phyloP scores from a whole-genome alignment of 2,113 vertebrate genomes.

The Scomber colias region DNA sequence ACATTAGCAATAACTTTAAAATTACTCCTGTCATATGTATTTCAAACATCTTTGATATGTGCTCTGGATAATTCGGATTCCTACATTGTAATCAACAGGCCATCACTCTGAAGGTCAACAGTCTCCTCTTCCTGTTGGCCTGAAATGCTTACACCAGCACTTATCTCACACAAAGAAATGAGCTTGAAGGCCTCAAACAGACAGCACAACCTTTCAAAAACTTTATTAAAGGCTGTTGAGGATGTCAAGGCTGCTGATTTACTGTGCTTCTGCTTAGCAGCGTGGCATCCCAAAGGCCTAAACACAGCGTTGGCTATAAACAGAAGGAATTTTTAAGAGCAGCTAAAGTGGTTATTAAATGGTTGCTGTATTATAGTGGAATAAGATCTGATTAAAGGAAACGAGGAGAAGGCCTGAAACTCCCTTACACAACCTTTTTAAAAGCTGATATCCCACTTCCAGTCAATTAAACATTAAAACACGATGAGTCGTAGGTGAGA shows the following conservation, averaged over 20 bases:
- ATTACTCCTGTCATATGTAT: constrained; percentile 43
- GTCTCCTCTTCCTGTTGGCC: constrained; percentile 29
- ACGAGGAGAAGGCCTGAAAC: constrained; percentile 41
- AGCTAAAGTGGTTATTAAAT: constrained; percentile 81
- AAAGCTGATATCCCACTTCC: constrained; percentile 66
- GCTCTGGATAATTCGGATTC: constrained; percentile 54
- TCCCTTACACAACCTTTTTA: constrained; percentile 34
- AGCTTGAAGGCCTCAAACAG: constrained; percentile 45
- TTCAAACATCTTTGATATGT: constrained; percentile 52
- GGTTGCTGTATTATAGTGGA: constrained; percentile 80
- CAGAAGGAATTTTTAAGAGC: constrained; percentile 83
- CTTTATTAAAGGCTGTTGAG: constrained; percentile 75
- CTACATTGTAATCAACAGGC: constrained; percentile 48
- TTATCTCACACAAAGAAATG: constrained; percentile 55
- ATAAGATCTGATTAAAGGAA: constrained; percentile 80
- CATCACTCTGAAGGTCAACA: constrained; percentile 64
- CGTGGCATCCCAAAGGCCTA: constrained; percentile 62
- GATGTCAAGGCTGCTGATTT: constrained; percentile 74
- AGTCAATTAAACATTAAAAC: constrained; percentile 74
- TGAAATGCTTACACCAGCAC: constrained; percentile 55
- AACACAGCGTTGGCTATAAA: constrained; percentile 72
- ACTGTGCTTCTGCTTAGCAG: constrained; percentile 63
- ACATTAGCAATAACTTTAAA: constrained; percentile 48
- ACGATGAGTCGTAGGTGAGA: constrained; percentile 40
- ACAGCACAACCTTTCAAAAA: constrained; percentile 60